phyloP scores from a whole-genome alignment of 2,888 invertebrate genomes.

The Allophyes oxyacanthae region DNA sequence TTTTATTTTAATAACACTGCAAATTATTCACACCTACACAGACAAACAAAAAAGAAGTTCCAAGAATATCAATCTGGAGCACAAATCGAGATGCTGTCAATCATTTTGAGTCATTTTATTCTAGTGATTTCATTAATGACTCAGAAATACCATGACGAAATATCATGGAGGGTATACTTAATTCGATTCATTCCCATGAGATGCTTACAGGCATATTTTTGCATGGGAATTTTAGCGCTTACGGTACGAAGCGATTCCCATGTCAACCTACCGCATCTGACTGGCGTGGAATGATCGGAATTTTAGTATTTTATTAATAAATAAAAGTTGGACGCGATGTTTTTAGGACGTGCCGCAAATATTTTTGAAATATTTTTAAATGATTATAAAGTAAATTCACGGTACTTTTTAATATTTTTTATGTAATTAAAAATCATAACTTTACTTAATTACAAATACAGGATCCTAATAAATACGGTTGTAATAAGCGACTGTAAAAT shows the following conservation, averaged over 20 bases:
- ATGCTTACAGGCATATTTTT: slow-evolving; percentile 67
- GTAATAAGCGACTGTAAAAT: too few species aligned
- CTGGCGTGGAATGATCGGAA: slow-evolving; percentile 60
- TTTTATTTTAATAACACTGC: neutral
- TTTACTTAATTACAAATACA: too few species aligned
- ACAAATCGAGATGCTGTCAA: slow-evolving; percentile 44
- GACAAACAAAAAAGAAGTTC: slow-evolving; percentile 37
- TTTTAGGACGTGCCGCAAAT: slow-evolving; percentile 1
- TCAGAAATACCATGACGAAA: slow-evolving; percentile 42
- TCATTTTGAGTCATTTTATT: slow-evolving; percentile 52
- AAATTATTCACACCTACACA: slow-evolving; percentile 28
- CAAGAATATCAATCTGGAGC: slow-evolving; percentile 45
- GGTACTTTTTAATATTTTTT: too few species aligned
- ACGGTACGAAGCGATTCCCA: slow-evolving; percentile 62
- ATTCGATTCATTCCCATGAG: slow-evolving; percentile 82
- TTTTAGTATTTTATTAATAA: slow-evolving; percentile 49
- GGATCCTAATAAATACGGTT: too few species aligned
- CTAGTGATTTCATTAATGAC: slow-evolving; percentile 40
- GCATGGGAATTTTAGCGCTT: slow-evolving; percentile 73
- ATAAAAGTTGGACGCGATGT: slow-evolving; percentile 16
- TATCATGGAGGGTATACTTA: slow-evolving; percentile 59
- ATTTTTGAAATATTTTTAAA: slow-evolving; percentile 1
- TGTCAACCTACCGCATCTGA: slow-evolving; percentile 72
- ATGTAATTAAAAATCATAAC: too few species aligned
- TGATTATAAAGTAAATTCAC: too few species aligned